These are phyloP conservation scores for Microcebus ravelobensis DNA, from an alignment of 2,113 vertebrate species.

Conservation along the genomic window DNA sequence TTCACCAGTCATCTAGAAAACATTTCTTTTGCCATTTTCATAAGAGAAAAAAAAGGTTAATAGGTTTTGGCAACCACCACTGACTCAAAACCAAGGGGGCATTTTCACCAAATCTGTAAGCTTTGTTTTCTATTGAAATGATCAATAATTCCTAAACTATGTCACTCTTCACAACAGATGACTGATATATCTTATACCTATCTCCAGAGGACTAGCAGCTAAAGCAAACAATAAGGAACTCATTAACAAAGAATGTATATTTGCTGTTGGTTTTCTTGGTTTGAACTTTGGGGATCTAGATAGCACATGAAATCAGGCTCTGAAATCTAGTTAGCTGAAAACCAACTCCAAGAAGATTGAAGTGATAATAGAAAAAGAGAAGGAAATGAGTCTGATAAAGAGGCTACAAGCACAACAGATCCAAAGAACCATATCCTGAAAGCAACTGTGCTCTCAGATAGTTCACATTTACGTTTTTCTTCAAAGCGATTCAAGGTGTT, in stretches of 20 bases:
- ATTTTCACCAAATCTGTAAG: neutral
- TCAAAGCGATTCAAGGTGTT: conserved; percentile 40
- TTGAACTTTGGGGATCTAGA: conserved; percentile 54
- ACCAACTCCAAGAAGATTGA: conserved; percentile 50
- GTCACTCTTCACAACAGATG: conserved; percentile 30
- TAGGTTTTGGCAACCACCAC: neutral
- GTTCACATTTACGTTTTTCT: conserved; percentile 41
- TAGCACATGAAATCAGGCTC: conserved; percentile 44
- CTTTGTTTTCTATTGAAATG: neutral
- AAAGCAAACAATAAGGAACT: conserved; percentile 55
- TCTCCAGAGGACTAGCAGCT: conserved; percentile 21
- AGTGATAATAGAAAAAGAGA: conserved; percentile 50
- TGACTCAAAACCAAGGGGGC: conserved; percentile 17
- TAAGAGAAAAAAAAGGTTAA: conserved; percentile 21
- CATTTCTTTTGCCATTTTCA: conserved; percentile 77
- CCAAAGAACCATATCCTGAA: conserved; percentile 23
- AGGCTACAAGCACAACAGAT: conserved; percentile 44
- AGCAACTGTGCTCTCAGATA: conserved; percentile 13
- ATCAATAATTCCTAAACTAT: conserved; percentile 51
- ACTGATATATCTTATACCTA: neutral
- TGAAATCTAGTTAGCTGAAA: conserved; percentile 66
- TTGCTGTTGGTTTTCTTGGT: conserved; percentile 38
- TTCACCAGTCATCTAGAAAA: conserved; percentile 81
- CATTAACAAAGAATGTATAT: conserved; percentile 36
- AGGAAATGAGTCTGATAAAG: conserved; percentile 47